Percentiles rank a stretch among this genome's conserved stretches.
Conservation (phyloP, 2,888 invertebrate species). For the Thecocarcelia acutangulata region DNA sequence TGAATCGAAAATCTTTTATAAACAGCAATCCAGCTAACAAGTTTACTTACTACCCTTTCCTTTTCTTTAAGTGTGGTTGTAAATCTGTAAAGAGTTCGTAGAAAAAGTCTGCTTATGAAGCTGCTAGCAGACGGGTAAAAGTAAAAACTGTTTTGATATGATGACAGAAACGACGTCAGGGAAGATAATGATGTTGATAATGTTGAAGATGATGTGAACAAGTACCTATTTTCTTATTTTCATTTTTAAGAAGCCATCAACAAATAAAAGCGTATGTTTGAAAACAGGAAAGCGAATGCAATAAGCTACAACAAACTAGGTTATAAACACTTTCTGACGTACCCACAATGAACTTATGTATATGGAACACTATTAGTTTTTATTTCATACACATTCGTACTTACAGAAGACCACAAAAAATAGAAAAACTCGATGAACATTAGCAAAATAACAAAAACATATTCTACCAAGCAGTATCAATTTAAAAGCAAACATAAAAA, state of each 20-base stretch:
- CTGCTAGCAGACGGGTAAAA: constrained; percentile 19
- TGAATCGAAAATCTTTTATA: constrained; percentile 5
- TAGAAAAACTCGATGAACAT: constrained; percentile 11
- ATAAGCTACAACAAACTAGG: constrained; percentile 43
- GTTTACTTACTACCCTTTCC: not conserved
- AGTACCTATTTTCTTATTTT: constrained; percentile 52
- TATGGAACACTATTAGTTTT: constrained; percentile 19
- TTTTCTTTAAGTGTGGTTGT: not conserved
- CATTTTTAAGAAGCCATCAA: constrained; percentile 20
- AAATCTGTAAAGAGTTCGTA: constrained; percentile 21
- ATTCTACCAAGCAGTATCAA: constrained; percentile 5
- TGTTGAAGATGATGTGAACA: constrained; percentile 45
- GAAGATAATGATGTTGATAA: constrained; percentile 48
- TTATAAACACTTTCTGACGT: constrained; percentile 36
- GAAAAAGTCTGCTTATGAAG: constrained; percentile 10
- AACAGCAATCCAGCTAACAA: not conserved
- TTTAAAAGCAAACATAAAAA: constrained; percentile 28
- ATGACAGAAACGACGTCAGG: constrained; percentile 44
- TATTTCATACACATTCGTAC: not conserved
- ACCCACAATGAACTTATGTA: constrained; percentile 3
- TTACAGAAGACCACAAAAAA: not conserved
- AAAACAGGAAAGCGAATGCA: constrained; percentile 48
- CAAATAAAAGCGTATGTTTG: constrained; percentile 29
- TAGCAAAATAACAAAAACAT: constrained; percentile 15
- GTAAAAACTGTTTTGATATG: constrained; percentile 23